A percentile compares a stretch with the other conserved stretches of the same genome.
Conservation (phyloP, 1,140 invertebrate species). For the Radopholus similis region DNA sequence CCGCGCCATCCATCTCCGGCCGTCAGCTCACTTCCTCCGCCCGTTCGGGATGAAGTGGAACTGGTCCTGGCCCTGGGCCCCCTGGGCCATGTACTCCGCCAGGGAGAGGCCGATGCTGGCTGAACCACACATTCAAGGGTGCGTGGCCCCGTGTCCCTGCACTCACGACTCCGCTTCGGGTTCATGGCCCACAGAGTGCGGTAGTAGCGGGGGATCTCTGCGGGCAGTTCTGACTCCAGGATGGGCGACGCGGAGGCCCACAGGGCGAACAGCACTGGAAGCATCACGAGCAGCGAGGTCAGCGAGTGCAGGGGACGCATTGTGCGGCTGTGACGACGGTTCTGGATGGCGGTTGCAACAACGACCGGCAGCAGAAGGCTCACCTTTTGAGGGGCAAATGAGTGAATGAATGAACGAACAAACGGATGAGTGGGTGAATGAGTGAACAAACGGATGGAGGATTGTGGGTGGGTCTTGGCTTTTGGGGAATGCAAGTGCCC, state of each 20-base stretch:
- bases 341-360: neutral
- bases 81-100: constrained; percentile 44
- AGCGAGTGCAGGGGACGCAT: neutral
- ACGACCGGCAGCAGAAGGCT: neutral
- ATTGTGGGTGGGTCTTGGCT: too few species aligned
- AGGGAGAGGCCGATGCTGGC: constrained; percentile 45
- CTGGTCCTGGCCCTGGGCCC: constrained; percentile 45
- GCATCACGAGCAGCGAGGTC: neutral
- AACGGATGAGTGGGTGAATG: neutral
- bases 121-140: constrained; percentile 24
- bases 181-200: constrained; percentile 28
- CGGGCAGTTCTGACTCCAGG: neutral
- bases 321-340: too few species aligned
- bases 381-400: neutral
- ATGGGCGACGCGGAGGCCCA: neutral
- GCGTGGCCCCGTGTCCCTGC: neutral
- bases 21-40: constrained; percentile 20
- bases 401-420: neutral
- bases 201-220: constrained; percentile 22
- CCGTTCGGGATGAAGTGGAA: constrained; percentile 44
- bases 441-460: too few species aligned
- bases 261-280: neutral
- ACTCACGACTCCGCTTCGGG: constrained; percentile 43
- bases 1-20: neutral
- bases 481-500: too few species aligned